phyloP scores from a whole-genome alignment of 2,797 vertebrate genomes.

The Propithecus deckenii region DNA sequence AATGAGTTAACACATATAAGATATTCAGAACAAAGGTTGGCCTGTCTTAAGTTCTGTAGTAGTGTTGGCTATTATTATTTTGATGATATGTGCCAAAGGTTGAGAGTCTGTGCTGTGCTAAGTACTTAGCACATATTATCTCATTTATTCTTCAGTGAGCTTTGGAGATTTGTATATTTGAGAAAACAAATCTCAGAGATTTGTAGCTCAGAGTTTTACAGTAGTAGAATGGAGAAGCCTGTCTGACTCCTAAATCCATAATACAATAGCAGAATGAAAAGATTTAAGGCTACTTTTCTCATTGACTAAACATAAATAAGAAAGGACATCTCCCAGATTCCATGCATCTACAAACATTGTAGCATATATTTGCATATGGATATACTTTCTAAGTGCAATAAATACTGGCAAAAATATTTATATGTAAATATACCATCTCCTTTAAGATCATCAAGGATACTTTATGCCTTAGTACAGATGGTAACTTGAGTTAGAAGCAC shows the following conservation, averaged over 20 bases:
- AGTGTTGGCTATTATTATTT: neutral
- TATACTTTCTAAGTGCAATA: neutral
- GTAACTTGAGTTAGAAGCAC: neutral
- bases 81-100: neutral
- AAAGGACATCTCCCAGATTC: neutral
- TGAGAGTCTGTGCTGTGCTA: neutral
- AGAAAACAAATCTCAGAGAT: neutral
- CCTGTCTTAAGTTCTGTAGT: neutral
- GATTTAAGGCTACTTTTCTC: neutral
- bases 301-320: slow-evolving; percentile 17
- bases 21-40: neutral
- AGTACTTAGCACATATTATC: neutral
- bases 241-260: neutral
- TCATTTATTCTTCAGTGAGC: slow-evolving; percentile 17
- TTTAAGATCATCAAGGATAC: neutral
- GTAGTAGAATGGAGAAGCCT: neutral
- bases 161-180: neutral
- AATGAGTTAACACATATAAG: neutral
- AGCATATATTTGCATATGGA: neutral
- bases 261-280: neutral
- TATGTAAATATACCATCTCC: neutral
- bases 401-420: neutral
- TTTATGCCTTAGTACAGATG: neutral
- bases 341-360: neutral
- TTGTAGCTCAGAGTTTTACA: neutral